A percentile compares a stretch with the other conserved stretches of the same genome.
phyloP scores from a whole-genome alignment of 1,140 invertebrate species.

The Periplaneta americana region DNA sequence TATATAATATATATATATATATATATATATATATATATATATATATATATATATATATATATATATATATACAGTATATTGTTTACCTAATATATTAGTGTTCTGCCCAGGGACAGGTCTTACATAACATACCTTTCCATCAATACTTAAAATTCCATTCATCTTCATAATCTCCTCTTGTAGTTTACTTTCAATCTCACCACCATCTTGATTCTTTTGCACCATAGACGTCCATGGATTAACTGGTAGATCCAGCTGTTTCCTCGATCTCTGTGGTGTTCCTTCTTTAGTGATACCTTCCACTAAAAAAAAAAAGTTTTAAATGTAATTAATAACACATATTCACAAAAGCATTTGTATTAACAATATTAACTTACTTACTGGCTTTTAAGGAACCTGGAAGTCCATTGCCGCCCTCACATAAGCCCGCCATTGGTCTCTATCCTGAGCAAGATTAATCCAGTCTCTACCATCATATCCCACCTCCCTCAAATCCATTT shows the following conservation, averaged over 20 bases:
- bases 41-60: not conserved
- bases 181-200: slow-evolving; percentile 64
- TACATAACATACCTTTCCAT: slow-evolving; percentile 45
- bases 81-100: not conserved
- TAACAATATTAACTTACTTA: too few relatives aligned
- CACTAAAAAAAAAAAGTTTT: too few relatives aligned
- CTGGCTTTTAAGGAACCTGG: too few relatives aligned
- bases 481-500: too few relatives aligned
- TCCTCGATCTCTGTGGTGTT: slow-evolving; percentile 6
- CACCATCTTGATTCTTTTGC: slow-evolving; percentile 28
- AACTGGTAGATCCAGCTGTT: slow-evolving; percentile 12
- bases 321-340: too few relatives aligned
- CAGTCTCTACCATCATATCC: too few relatives aligned
- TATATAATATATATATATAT: not conserved
- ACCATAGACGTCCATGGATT: not conserved
- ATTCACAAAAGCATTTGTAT: too few relatives aligned
- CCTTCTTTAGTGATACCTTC: slow-evolving; percentile 3
- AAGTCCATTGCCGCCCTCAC: too few relatives aligned
- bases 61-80: not conserved
- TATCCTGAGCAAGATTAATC: too few relatives aligned
- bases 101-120: not conserved
- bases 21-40: not conserved
- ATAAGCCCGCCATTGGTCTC: too few relatives aligned
- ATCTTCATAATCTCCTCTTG: slow-evolving; percentile 76
- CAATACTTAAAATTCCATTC: slow-evolving; percentile 79